Evolutionary conservation across 2,888 invertebrate genomes (phyloP).

Genomic region (Drosophila recens): DNA sequence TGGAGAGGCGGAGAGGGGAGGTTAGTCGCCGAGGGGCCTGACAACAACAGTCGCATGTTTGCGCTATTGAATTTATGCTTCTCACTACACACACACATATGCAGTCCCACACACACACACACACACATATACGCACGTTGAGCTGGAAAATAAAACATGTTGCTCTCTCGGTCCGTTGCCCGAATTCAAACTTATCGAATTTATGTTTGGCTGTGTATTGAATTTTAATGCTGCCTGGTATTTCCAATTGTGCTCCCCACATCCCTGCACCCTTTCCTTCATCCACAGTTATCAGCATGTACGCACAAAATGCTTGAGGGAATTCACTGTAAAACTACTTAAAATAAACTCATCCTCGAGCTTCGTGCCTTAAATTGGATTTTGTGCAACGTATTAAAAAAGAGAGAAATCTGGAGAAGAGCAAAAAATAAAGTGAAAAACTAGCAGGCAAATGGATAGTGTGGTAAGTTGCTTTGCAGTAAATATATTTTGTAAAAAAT

Average conservation of each 20-base stretch:
- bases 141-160: slow-evolving; percentile 74
- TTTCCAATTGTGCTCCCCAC: slow-evolving; percentile 38
- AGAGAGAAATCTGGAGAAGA: slow-evolving; percentile 1
- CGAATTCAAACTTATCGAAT: slow-evolving; percentile 77
- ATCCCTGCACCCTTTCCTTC: not conserved
- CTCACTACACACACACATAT: slow-evolving; percentile 32
- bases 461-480: slow-evolving; percentile 34
- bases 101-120: slow-evolving; percentile 17
- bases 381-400: slow-evolving; percentile 48
- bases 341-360: slow-evolving; percentile 69
- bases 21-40: slow-evolving; percentile 39
- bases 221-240: slow-evolving; percentile 72
- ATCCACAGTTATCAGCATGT: slow-evolving; percentile 34
- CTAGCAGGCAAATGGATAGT: slow-evolving; percentile 37
- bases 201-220: slow-evolving; percentile 77
- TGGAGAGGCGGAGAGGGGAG: not conserved
- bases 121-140: slow-evolving; percentile 56
- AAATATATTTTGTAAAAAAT: slow-evolving; percentile 69
- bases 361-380: slow-evolving; percentile 67
- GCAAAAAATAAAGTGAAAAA: slow-evolving; percentile 10
- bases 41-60: slow-evolving; percentile 62
- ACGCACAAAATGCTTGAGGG: slow-evolving; percentile 65
- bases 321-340: slow-evolving; percentile 72
- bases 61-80: slow-evolving; percentile 71
- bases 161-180: slow-evolving; percentile 64